Percentiles rank a stretch among this genome's conserved stretches.
Evolutionary conservation across 1,140 invertebrate genomes (phyloP).

Genomic region (Macrocentrus cingulum): DNA sequence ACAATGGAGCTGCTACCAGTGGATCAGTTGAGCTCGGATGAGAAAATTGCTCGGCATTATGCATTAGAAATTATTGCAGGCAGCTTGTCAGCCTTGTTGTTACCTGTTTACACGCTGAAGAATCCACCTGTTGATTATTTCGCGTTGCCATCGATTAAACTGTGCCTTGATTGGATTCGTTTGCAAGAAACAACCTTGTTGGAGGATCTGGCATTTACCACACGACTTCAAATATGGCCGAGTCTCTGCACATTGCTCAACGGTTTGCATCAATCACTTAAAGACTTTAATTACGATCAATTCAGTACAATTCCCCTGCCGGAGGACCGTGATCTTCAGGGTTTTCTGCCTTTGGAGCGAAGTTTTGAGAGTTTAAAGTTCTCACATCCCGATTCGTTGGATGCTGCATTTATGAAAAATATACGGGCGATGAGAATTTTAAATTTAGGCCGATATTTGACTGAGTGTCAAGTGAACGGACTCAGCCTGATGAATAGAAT

Average conservation of each 20-base stretch:
- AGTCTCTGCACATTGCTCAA: constrained; percentile 76
- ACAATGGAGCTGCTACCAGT: constrained; percentile 42
- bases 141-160: constrained; percentile 73
- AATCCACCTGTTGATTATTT: constrained; percentile 68
- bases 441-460: constrained; percentile 57
- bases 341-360: constrained; percentile 73
- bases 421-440: constrained; percentile 57
- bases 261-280: constrained; percentile 61
- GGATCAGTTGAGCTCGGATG: constrained; percentile 60
- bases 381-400: constrained; percentile 54
- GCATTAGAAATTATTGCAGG: constrained; percentile 69
- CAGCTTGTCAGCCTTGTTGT: constrained; percentile 70
- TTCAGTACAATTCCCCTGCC: constrained; percentile 69
- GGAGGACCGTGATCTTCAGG: constrained; percentile 78
- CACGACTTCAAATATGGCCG: constrained; percentile 74
- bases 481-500: constrained; percentile 42
- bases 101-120: constrained; percentile 70
- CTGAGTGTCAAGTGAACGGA: constrained; percentile 54
- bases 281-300: constrained; percentile 54
- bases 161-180: constrained; percentile 73
- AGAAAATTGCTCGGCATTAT: constrained; percentile 61
- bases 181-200: constrained; percentile 62
- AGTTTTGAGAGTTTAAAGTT: constrained; percentile 57
- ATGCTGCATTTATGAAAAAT: constrained; percentile 42
- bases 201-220: constrained; percentile 64